These are phyloP conservation scores for Selenia dentaria DNA, from an alignment of 2,888 invertebrate species.

Conservation along the genomic window DNA sequence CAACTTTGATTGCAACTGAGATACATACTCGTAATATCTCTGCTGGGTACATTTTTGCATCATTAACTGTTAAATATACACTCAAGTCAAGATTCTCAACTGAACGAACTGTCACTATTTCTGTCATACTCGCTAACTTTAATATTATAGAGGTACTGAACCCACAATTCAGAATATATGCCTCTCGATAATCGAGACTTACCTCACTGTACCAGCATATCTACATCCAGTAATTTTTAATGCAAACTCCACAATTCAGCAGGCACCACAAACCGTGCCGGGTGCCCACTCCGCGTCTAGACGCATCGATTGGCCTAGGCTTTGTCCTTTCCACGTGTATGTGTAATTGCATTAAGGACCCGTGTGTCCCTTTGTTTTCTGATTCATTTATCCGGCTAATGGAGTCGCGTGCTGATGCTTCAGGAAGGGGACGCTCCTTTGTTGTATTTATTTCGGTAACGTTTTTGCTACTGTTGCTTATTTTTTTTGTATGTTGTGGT, in stretches of 20 bases:
- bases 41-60: no score
- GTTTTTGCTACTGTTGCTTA: not conserved
- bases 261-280: conserved; percentile 6
- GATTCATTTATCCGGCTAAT: conserved; percentile 36
- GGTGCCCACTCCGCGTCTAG: conserved; percentile 63
- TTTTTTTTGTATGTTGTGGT: not conserved
- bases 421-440: conserved; percentile 3
- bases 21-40: no score
- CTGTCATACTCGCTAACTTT: no score
- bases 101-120: no score
- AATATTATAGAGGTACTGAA: no score
- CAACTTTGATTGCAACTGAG: no score
- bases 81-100: no score
- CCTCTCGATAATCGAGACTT: no score
- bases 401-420: conserved; percentile 11
- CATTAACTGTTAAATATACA: no score
- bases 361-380: conserved; percentile 43
- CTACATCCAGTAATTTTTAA: conserved; percentile 39
- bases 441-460: conserved; percentile 10
- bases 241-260: conserved; percentile 34
- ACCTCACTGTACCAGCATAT: no score
- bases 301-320: conserved; percentile 73
- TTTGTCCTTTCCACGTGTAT: conserved; percentile 47
- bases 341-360: conserved; percentile 56
- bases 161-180: no score